phyloP scores from a whole-genome alignment of 2,113 vertebrate species.

The Hippocampus mohnikei region DNA sequence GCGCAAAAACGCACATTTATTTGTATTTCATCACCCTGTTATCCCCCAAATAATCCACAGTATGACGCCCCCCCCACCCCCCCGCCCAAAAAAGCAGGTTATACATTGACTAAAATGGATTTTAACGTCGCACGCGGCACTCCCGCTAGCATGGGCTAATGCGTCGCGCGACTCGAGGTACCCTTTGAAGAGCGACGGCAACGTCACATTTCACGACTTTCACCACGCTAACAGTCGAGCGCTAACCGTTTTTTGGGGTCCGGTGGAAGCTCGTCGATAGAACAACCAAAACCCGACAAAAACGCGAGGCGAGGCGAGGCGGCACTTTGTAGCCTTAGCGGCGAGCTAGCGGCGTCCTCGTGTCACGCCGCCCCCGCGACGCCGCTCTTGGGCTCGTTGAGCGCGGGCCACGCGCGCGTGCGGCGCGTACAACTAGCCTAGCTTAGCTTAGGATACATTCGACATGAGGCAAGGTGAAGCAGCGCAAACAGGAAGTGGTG shows the following conservation, averaged over 20 bases:
- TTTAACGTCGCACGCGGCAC: slow-evolving; percentile 9
- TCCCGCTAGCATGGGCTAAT: background rate
- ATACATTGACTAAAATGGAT: background rate
- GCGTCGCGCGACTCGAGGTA: background rate
- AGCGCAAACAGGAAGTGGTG: slow-evolving; percentile 49
- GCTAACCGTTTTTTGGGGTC: background rate
- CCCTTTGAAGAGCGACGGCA: background rate
- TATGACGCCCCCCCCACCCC: no score
- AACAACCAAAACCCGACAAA: background rate
- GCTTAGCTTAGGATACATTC: slow-evolving; percentile 52
- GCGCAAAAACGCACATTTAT: background rate
- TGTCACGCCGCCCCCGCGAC: background rate
- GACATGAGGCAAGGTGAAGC: slow-evolving; percentile 44
- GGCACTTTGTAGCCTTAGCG: background rate
- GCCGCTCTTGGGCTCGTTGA: no score
- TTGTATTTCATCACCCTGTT: slow-evolving; percentile 51
- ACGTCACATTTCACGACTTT: background rate
- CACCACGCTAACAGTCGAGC: background rate
- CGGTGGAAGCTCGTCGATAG: background rate
- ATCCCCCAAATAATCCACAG: background rate
- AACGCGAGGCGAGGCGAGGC: background rate
- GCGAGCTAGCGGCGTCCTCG: background rate
- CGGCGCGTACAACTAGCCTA: slow-evolving; percentile 48
- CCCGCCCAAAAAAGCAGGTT: background rate
- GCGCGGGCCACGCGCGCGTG: slow-evolving; percentile 29